Evolutionary conservation across 1,140 invertebrate genomes (phyloP).

Genomic region (Drosophila serrata): DNA sequence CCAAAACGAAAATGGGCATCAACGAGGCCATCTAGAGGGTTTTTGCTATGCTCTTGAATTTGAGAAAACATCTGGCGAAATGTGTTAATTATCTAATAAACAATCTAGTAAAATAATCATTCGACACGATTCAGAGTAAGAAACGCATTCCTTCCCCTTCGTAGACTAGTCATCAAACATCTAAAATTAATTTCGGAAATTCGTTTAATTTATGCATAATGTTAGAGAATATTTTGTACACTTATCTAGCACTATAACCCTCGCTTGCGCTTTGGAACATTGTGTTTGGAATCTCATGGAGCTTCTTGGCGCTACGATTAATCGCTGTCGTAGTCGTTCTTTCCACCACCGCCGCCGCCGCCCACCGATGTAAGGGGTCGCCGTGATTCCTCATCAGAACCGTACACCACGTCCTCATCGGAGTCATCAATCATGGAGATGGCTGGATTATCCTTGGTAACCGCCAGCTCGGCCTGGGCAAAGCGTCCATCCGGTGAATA

Average conservation of each 20-base stretch:
- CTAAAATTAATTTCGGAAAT: slow-evolving; percentile 26
- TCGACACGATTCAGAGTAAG: not conserved
- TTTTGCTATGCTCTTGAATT: slow-evolving; percentile 32
- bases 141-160: not conserved
- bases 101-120: slow-evolving; percentile 69
- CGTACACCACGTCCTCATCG: slow-evolving; percentile 98
- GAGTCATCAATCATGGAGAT: slow-evolving; percentile 99
- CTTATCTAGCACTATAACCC: slow-evolving; percentile 43
- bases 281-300: slow-evolving; percentile 14
- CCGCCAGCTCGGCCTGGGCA: slow-evolving; percentile 93
- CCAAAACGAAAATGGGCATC: slow-evolving; percentile 83
- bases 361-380: slow-evolving; percentile 87
- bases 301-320: slow-evolving; percentile 58
- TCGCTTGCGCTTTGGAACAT: slow-evolving; percentile 56
- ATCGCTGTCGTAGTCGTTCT: slow-evolving; percentile 90
- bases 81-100: slow-evolving; percentile 84
- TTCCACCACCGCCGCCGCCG: slow-evolving; percentile 85
- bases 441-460: slow-evolving; percentile 98
- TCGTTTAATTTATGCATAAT: slow-evolving; percentile 48
- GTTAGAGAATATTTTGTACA: slow-evolving; percentile 62
- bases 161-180: not conserved
- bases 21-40: slow-evolving; percentile 59
- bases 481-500: slow-evolving; percentile 94
- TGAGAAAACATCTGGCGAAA: slow-evolving; percentile 56
- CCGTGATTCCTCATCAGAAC: slow-evolving; percentile 95